Conservation (phyloP, 2,888 invertebrate species). For the Drosophila antonietae region DNA sequence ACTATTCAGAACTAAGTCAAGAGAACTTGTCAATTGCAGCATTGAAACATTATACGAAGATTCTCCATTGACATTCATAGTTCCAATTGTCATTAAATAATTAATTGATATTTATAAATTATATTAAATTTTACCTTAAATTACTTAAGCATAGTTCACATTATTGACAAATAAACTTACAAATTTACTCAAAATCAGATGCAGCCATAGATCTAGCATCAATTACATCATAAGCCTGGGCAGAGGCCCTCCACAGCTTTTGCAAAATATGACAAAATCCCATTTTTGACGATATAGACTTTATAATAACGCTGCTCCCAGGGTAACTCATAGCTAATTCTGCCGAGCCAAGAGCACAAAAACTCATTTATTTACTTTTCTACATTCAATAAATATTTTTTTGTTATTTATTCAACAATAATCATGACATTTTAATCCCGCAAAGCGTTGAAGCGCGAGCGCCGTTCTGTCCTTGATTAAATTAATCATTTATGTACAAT, state of each 20-base stretch:
- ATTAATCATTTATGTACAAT: slow-evolving; percentile 60
- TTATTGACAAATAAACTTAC: neutral
- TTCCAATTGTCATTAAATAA: no score
- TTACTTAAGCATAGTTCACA: neutral
- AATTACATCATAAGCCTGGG: no score
- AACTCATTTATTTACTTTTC: neutral
- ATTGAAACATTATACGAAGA: no score
- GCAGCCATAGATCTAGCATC: neutral
- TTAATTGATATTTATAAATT: no score
- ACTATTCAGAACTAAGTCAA: no score
- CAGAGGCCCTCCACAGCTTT: neutral
- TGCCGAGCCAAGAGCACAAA: rapidly evolving
- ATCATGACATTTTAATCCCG: slow-evolving; percentile 64
- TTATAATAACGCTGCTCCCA: no score
- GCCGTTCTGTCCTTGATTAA: slow-evolving; percentile 57
- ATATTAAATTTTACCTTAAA: no score
- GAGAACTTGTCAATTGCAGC: no score
- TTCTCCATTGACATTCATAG: neutral
- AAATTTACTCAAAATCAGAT: neutral
- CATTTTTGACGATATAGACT: neutral
- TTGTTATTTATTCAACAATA: slow-evolving; percentile 48
- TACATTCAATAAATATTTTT: slow-evolving; percentile 48
- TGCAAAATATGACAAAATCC: no score
- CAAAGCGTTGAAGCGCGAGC: slow-evolving; percentile 55
- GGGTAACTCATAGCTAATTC: neutral